Conservation (phyloP, 2,113 vertebrate genomes). For the Archocentrus centrarchus region DNA sequence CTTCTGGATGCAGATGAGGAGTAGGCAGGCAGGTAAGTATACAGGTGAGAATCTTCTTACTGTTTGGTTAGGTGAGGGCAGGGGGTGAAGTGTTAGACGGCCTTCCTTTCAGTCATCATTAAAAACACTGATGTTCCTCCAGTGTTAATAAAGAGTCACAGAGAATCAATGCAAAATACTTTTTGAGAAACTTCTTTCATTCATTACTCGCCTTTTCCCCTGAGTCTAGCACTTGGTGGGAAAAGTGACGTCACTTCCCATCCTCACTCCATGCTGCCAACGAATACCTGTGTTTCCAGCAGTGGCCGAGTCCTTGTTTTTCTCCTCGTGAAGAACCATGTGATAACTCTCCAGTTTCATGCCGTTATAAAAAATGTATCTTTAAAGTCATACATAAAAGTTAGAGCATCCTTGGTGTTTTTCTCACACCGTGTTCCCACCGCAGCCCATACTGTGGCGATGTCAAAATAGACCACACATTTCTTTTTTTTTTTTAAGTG, state of each 20-base stretch:
- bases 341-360: neutral
- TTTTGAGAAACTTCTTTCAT: too few relatives aligned
- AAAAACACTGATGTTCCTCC: too few relatives aligned
- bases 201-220: too few relatives aligned
- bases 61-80: too few relatives aligned
- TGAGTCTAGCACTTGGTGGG: too few relatives aligned
- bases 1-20: neutral
- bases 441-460: slow-evolving; percentile 7
- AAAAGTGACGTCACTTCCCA: too few relatives aligned
- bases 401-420: slow-evolving; percentile 12
- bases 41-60: neutral
- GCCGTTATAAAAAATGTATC: neutral
- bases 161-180: too few relatives aligned
- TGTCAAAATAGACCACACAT: slow-evolving; percentile 56
- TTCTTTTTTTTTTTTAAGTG: neutral
- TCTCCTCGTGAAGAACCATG: neutral
- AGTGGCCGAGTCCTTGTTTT: neutral
- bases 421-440: slow-evolving; percentile 22
- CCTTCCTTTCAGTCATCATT: too few relatives aligned
- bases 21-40: neutral
- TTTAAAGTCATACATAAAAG: neutral
- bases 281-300: neutral
- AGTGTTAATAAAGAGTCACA: too few relatives aligned
- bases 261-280: too few relatives aligned
- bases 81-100: too few relatives aligned